Conservation (phyloP, 1,140 invertebrate genomes). For the Zaprionus africanus region DNA sequence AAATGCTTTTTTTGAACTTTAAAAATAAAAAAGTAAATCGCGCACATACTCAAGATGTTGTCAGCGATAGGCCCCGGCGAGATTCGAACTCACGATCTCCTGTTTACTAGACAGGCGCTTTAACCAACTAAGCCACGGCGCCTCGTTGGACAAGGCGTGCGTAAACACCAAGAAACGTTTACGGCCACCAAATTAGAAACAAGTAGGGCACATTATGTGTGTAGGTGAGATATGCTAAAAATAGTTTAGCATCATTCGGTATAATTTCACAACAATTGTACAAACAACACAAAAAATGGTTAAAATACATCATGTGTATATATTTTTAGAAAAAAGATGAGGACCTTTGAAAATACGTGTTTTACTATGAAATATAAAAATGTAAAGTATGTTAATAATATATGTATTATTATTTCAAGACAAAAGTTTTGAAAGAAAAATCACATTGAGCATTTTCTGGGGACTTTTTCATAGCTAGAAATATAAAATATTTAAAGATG, state of each 20-base stretch:
- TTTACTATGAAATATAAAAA: too few relatives aligned
- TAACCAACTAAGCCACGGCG: conserved; percentile 88
- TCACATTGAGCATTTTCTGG: not conserved
- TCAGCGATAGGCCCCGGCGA: conserved; percentile 85
- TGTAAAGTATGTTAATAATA: not conserved
- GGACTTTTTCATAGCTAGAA: not conserved
- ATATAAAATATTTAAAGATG: not conserved
- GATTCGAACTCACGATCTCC: conserved; percentile 88
- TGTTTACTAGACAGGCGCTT: conserved; percentile 88
- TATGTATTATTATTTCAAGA: not conserved
- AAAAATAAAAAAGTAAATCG: not conserved
- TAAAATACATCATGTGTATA: too few relatives aligned
- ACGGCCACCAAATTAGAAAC: not conserved
- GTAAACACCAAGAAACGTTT: not conserved
- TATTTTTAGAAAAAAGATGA: too few relatives aligned
- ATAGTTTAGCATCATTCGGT: not conserved
- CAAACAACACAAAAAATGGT: too few relatives aligned
- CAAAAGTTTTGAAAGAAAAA: not conserved
- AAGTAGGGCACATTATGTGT: not conserved
- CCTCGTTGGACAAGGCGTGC: conserved; percentile 43
- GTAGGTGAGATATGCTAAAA: not conserved
- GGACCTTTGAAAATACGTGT: too few relatives aligned
- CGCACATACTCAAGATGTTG: not conserved
- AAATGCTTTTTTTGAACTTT: not conserved
- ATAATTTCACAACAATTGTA: too few relatives aligned